Evolutionary conservation across 2,797 vertebrate genomes (phyloP), one percentile per base, ranked within the genome.

Genomic region (Austrolebias charrua): DNA sequence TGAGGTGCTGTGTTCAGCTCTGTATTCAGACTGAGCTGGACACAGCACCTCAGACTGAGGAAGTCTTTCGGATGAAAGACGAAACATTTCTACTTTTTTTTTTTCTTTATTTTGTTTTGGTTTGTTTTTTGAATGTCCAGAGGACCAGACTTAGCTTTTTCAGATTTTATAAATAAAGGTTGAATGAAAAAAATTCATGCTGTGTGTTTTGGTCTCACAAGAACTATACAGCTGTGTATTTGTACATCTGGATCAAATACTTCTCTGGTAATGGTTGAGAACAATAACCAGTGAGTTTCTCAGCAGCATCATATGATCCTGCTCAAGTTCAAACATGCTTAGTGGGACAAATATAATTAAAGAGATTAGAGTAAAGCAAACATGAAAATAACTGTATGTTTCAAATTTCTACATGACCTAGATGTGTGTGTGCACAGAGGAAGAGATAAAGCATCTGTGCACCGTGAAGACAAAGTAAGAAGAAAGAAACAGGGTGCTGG

Each of bases 331-430:
- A 82, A 80, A 86, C 66, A 75, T 66, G 82, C 75, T 61, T 65
- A 84, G 76, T 82, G 81, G 66, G 76, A 78, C 80, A 80, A 88
- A 84, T 86, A 85, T 86, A 80, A 89, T 90, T 81, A 88, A 24
- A n/a, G 29, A 83, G 80, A 91, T 92, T 89, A 90, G 70, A 84
- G 56, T 66, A 70, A 53, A 67, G 73, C 65, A 82, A 84, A 89
- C 83, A 89, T 82, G 70, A 85, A 84, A 81, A 71, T 53, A 85
- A 76, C 75, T 76, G 66, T 73, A 85, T 72, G 78, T 86, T 87
- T 84, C 76, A 56, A 88, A 86, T 85, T 80, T 86, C 69, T 74
- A 71, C 14, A 19, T 83, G 80, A 84, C 79, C 79, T 80, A 83
- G 57, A 86, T 88, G 61, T 76, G 65, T 79, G 54, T 71, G 76